Base-by-base conservation (phyloP, 2,113 vertebrate genomes). In the Nyctibius bracteatus region DNA sequence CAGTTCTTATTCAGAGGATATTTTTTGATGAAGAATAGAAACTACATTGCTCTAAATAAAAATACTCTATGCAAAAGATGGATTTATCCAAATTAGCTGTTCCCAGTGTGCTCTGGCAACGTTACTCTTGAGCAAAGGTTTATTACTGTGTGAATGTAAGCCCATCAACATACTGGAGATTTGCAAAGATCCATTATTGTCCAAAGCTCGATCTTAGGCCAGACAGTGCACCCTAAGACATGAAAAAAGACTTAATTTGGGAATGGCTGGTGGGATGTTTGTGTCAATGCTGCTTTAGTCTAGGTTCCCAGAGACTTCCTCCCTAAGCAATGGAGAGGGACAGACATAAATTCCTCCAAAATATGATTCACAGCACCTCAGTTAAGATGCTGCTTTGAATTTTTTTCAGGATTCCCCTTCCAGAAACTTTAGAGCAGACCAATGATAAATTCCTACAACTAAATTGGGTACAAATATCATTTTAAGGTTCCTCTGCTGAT, bases 11-110 rank as follows among this genome's bases (percentile, higher is more conserved):
- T 63, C 39, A 63, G 28, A 35, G 20, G 24, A 21, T 44, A 41
- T 55, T 71, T 91, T 91, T 87, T 81, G 31, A 70, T 81, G 70
- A 95, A 75, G 75, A 61, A 96, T 9, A 91, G 63, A 87, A 78
- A 33, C 28, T 41, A 78, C 23, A 46, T 49, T 82, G 8, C 21
- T 49, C 20, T 72, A 52, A 94, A 80, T 37, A 80, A 94, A 90
- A 83, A 70, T n/a, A 33, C 8, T 23, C 14, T 86, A 7, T 25
- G 22, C 12, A 78, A 81, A 90, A 51, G 19, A 59, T 5, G 1
- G 5, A n/a, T 82, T 80, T 75, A 65, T 52, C 9, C 44, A 75
- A 57, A 63, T 39, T 12, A 72, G 14, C 41, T 73, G 49, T 37
- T 93, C 37, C n/a, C 20, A 52, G 17, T 13, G 15, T 41, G 20